These are phyloP conservation scores for Stegana nigrithorax DNA, from an alignment of 2,888 invertebrate genomes.

Conservation along the genomic window DNA sequence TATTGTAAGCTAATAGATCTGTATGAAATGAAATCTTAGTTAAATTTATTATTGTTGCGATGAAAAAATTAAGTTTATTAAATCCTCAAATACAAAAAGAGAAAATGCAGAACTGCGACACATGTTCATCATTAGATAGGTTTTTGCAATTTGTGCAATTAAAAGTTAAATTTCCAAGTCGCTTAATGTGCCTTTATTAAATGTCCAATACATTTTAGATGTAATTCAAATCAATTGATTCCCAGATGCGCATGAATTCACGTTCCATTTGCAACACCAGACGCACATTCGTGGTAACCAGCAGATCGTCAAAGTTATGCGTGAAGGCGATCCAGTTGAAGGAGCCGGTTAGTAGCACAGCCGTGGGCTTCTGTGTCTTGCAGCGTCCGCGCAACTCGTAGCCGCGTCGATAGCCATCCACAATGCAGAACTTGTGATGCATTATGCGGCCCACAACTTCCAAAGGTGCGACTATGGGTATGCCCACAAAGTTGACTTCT, in stretches of 20 bases:
- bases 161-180: too few species aligned
- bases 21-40: too few species aligned
- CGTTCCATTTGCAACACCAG: constrained; percentile 17
- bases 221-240: too few species aligned
- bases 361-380: background rate
- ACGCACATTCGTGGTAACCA: constrained; percentile 20
- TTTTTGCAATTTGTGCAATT: too few species aligned
- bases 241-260: constrained; percentile 27
- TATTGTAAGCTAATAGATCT: too few species aligned
- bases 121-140: too few species aligned
- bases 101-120: too few species aligned
- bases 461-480: background rate
- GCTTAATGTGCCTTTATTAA: too few species aligned
- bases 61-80: too few species aligned
- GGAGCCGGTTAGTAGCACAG: constrained; percentile 20
- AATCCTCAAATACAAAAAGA: too few species aligned
- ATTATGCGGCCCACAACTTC: constrained; percentile 5
- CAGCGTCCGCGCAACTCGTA: background rate
- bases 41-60: too few species aligned
- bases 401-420: constrained; percentile 25
- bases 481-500: background rate
- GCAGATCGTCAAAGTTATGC: constrained; percentile 24
- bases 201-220: too few species aligned
- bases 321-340: constrained; percentile 22
- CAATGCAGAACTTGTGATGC: constrained; percentile 32